phyloP scores from a whole-genome alignment of 2,113 vertebrate species.

The Xerus inauris region DNA sequence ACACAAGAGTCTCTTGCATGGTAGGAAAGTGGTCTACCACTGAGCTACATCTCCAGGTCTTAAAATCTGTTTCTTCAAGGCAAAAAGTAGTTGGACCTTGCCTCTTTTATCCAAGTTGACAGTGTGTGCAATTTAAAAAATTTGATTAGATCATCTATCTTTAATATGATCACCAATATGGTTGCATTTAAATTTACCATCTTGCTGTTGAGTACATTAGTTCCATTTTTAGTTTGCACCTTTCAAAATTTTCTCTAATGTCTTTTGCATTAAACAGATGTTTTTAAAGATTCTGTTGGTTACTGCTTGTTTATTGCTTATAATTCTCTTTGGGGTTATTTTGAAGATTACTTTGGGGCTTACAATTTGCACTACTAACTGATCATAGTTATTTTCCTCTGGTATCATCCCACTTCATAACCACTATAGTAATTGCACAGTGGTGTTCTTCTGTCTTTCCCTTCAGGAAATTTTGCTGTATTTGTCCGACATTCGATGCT shows the following conservation, averaged over 20 bases:
- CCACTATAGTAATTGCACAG: neutral
- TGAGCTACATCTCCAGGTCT: too few relatives aligned
- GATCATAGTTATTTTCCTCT: neutral
- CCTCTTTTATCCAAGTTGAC: neutral
- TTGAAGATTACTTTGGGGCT: neutral
- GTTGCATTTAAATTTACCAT: neutral
- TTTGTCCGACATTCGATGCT: neutral
- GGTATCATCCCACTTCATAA: neutral
- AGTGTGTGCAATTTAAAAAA: neutral
- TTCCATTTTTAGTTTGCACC: neutral
- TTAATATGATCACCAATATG: neutral
- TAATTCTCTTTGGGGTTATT: neutral
- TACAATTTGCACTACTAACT: neutral
- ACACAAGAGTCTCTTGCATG: too few relatives aligned
- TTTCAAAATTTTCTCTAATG: neutral
- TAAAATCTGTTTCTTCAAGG: neutral
- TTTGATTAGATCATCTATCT: neutral
- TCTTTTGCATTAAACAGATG: neutral
- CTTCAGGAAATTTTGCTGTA: neutral
- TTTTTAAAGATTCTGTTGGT: neutral
- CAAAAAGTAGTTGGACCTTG: neutral
- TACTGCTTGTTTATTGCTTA: neutral
- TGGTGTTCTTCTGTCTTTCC: neutral
- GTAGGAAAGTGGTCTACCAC: too few relatives aligned
- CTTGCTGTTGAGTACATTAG: neutral